Percentiles rank a stretch among this genome's conserved stretches.
phyloP scores from a whole-genome alignment of 2,888 invertebrate species.

The Copidosoma aretas region DNA sequence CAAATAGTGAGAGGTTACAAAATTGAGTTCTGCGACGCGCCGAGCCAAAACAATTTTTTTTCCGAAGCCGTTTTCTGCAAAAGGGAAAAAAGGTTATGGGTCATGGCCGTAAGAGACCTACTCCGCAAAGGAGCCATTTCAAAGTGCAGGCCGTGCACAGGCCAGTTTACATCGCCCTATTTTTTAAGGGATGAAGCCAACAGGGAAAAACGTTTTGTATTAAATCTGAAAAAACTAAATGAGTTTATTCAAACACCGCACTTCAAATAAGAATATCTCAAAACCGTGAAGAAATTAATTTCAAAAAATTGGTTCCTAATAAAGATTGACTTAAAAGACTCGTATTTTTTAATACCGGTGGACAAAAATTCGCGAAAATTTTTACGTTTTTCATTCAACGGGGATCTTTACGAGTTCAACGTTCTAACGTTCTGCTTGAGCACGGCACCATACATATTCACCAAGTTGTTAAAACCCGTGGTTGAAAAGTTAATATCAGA shows the following conservation, averaged over 20 bases:
- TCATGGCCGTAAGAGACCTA: too few relatives aligned
- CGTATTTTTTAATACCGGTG: slow-evolving; percentile 36
- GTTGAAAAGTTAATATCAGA: slow-evolving; percentile 19
- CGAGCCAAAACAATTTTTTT: too few relatives aligned
- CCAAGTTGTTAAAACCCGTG: slow-evolving; percentile 42
- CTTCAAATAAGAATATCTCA: too few relatives aligned
- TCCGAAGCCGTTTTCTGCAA: too few relatives aligned
- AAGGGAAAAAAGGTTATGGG: too few relatives aligned
- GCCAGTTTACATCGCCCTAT: slow-evolving; percentile 22
- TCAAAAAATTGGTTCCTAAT: slow-evolving; percentile 28
- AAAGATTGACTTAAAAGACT: slow-evolving; percentile 41
- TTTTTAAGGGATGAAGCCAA: slow-evolving; percentile 24
- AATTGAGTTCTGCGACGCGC: too few relatives aligned
- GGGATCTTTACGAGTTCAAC: slow-evolving; percentile 35
- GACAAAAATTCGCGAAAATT: slow-evolving; percentile 28
- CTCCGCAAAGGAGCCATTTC: too few relatives aligned
- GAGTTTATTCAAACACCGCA: slow-evolving; percentile 18
- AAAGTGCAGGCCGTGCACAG: neutral
- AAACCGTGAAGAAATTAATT: too few relatives aligned
- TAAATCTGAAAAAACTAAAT: slow-evolving; percentile 34
- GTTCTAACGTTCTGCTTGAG: slow-evolving; percentile 41
- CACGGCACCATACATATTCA: slow-evolving; percentile 39
- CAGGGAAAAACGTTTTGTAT: slow-evolving; percentile 22
- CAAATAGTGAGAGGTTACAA: too few relatives aligned
- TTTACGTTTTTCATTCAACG: slow-evolving; percentile 39